phyloP scores from a whole-genome alignment of 2,113 vertebrate species.

The Eulemur macaco region DNA sequence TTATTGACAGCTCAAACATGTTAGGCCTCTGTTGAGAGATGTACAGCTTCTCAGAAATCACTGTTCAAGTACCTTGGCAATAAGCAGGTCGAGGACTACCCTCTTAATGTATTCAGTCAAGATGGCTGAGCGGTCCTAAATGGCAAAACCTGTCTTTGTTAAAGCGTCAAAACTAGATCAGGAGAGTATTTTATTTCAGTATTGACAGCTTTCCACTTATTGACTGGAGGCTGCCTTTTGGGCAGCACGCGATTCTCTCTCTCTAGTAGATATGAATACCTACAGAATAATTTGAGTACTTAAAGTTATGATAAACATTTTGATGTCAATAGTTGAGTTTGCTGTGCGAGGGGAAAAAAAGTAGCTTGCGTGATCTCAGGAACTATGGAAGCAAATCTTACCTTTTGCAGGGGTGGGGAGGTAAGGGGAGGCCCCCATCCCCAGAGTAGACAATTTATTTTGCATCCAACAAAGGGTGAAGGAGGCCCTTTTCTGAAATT shows the following conservation, averaged over 20 bases:
- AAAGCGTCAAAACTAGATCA: constrained; percentile 36
- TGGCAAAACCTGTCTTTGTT: constrained; percentile 58
- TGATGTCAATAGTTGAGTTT: background rate
- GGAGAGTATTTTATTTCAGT: background rate
- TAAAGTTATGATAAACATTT: constrained; percentile 47
- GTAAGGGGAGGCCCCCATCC: background rate
- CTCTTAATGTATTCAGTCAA: constrained; percentile 19
- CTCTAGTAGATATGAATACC: background rate
- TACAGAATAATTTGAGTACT: constrained; percentile 34
- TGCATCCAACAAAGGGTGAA: constrained; percentile 49
- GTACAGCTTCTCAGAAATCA: constrained; percentile 26
- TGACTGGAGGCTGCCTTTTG: background rate
- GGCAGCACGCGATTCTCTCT: background rate
- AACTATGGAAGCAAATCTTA: background rate
- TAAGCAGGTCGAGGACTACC: background rate
- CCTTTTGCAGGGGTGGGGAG: background rate
- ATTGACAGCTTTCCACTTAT: background rate
- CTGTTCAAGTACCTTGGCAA: background rate
- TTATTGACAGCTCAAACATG: background rate
- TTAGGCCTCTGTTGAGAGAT: constrained; percentile 48
- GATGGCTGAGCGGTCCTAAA: constrained; percentile 55
- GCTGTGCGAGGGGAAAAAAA: background rate
- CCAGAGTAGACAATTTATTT: constrained; percentile 55
- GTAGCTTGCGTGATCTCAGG: background rate
- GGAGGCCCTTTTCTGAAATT: constrained; percentile 51